phyloP scores from a whole-genome alignment of 1,140 invertebrate genomes.

The Euura lappo region DNA sequence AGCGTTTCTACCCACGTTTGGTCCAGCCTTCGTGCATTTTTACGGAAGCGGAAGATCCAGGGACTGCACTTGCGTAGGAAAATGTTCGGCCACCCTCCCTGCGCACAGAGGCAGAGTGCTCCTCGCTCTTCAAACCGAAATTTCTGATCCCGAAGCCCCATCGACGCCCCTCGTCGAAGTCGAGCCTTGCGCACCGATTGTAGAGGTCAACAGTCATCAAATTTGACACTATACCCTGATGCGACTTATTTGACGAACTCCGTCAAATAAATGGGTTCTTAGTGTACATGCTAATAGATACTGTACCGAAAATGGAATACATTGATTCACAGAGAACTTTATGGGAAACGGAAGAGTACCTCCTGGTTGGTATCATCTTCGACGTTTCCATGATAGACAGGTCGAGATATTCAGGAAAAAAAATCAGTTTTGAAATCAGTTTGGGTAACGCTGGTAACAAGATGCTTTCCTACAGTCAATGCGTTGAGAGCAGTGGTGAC shows the following conservation, averaged over 20 bases:
- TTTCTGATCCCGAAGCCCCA: conserved; percentile 55
- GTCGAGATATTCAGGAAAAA: conserved; percentile 42
- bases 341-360: conserved; percentile 53
- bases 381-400: conserved; percentile 55
- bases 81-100: conserved; percentile 58
- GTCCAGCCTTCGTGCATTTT: conserved; percentile 75
- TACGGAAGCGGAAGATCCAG: conserved; percentile 65
- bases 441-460: conserved; percentile 53
- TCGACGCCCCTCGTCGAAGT: conserved; percentile 48
- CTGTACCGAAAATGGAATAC: background rate
- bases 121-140: conserved; percentile 63
- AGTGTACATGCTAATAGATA: no score
- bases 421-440: conserved; percentile 53
- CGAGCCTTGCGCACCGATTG: conserved; percentile 54
- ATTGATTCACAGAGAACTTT: conserved; percentile 38
- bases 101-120: conserved; percentile 66
- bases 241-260: background rate
- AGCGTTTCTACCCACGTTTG: conserved; percentile 77
- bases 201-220: conserved; percentile 45
- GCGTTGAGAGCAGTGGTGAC: conserved; percentile 10
- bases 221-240: no score
- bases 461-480: conserved; percentile 38
- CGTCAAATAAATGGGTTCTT: background rate
- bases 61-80: conserved; percentile 60
- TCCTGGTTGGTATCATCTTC: conserved; percentile 49